These are phyloP conservation scores for Chascanopsetta lugubris DNA, from an alignment of 2,113 vertebrate species.

Conservation along the genomic window DNA sequence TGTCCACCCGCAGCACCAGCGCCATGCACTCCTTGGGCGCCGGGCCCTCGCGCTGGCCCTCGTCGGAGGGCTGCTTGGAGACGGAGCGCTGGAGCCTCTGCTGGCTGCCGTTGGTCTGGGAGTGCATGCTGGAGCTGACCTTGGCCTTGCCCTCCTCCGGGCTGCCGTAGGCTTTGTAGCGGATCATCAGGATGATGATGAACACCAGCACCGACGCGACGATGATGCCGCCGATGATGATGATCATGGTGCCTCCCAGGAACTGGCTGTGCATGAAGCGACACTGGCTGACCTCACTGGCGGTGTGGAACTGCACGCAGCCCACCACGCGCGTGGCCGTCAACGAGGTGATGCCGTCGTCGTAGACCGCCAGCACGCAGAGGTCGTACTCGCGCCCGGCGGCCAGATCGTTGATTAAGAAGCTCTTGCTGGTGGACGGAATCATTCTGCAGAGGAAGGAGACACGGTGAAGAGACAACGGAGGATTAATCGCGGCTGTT, in stretches of 20 bases:
- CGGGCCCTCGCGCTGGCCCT: conserved; percentile 69
- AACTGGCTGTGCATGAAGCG: conserved; percentile 90
- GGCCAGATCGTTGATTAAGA: conserved; percentile 91
- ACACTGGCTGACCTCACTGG: conserved; percentile 84
- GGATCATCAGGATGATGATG: conserved; percentile 95
- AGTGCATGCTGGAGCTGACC: conserved; percentile 84
- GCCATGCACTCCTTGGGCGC: conserved; percentile 78
- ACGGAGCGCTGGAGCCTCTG: conserved; percentile 67
- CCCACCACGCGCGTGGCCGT: conserved; percentile 90
- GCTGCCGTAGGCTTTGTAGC: conserved; percentile 90
- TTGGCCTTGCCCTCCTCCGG: conserved; percentile 80
- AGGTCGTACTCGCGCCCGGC: conserved; percentile 91
- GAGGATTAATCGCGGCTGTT: conserved; percentile 37
- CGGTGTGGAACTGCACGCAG: conserved; percentile 90
- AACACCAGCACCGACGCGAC: conserved; percentile 94
- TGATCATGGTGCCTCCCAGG: conserved; percentile 95
- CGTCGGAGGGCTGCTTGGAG: conserved; percentile 78
- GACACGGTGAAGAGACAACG: conserved; percentile 32
- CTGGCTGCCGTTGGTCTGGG: conserved; percentile 87
- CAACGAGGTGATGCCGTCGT: conserved; percentile 87
- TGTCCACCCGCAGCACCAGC: conserved; percentile 74
- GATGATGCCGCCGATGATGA: conserved; percentile 95
- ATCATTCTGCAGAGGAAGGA: conserved; percentile 86
- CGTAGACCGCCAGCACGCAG: conserved; percentile 92
- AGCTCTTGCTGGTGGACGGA: conserved; percentile 89